phyloP scores from a whole-genome alignment of 2,888 invertebrate species.

The Thymelicus acteon region DNA sequence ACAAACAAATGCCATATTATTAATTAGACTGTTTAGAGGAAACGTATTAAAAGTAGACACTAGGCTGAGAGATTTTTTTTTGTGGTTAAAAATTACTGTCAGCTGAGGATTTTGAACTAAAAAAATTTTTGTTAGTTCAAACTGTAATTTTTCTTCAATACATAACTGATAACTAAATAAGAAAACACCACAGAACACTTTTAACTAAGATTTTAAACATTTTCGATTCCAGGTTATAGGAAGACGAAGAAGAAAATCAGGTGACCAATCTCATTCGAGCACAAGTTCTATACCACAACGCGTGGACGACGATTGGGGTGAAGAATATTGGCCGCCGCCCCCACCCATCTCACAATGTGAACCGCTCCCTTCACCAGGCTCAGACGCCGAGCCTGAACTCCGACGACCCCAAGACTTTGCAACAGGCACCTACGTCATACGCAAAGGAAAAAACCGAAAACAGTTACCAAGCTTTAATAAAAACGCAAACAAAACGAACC shows the following conservation, averaged over 20 bases:
- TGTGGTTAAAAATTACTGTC: too few relatives aligned
- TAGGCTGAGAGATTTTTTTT: too few relatives aligned
- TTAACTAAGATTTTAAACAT: not conserved
- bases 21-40: too few relatives aligned
- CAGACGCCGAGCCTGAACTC: conserved; percentile 81
- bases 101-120: too few relatives aligned
- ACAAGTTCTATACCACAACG: conserved; percentile 90
- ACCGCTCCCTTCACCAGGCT: conserved; percentile 88
- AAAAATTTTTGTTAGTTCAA: too few relatives aligned
- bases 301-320: conserved; percentile 86
- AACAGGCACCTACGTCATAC: conserved; percentile 92
- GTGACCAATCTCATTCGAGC: conserved; percentile 86
- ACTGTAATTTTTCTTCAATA: too few relatives aligned
- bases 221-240: conserved; percentile 80
- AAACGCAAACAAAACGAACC: conserved; percentile 77
- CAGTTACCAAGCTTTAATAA: conserved; percentile 85
- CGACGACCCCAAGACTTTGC: conserved; percentile 68
- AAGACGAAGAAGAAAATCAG: conserved; percentile 82
- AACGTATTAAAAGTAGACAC: too few relatives aligned
- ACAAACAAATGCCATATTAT: too few relatives aligned
- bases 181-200: too few relatives aligned
- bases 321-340: conserved; percentile 90
- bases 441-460: conserved; percentile 89
- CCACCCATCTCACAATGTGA: conserved; percentile 87
- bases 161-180: too few relatives aligned